Conservation (phyloP, 2,888 invertebrate genomes). For the Oxyteleia sp. region DNA sequence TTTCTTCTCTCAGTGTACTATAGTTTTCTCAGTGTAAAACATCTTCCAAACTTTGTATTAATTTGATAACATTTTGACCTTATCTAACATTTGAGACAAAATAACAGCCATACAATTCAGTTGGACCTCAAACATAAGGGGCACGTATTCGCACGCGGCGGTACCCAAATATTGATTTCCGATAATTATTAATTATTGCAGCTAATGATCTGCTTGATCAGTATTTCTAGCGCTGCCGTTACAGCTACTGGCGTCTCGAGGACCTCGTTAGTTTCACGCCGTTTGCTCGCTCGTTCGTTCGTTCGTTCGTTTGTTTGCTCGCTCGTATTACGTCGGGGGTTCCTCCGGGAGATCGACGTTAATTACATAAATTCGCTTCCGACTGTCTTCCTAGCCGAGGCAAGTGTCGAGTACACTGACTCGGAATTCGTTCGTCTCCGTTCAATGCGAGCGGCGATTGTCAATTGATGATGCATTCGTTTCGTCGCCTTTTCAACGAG, state of each 20-base stretch:
- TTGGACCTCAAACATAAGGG: too few species aligned
- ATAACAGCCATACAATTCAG: too few species aligned
- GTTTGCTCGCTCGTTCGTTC: conserved; percentile 75
- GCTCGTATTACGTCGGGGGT: conserved; percentile 63
- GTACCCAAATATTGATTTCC: conserved; percentile 79
- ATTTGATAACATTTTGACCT: too few species aligned
- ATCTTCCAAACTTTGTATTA: too few species aligned
- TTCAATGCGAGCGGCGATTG: conserved; percentile 46
- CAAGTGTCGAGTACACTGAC: conserved; percentile 56
- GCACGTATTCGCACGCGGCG: background rate
- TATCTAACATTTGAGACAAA: too few species aligned
- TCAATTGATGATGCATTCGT: conserved; percentile 61
- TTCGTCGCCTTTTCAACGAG: conserved; percentile 48
- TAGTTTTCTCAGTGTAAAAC: too few species aligned
- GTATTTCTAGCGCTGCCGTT: conserved; percentile 74
- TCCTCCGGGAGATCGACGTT: conserved; percentile 74
- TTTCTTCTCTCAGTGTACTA: too few species aligned
- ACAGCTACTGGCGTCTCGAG: conserved; percentile 80
- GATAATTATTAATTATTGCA: conserved; percentile 84
- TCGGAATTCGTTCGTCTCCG: conserved; percentile 38
- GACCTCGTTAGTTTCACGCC: conserved; percentile 83
- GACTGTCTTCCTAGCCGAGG: conserved; percentile 75
- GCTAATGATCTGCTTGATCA: conserved; percentile 85
- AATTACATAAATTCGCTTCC: conserved; percentile 80
- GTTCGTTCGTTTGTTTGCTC: conserved; percentile 63